Base-by-base conservation (phyloP, 2,797 vertebrate species). In the Hapalemur alaotrensis region DNA sequence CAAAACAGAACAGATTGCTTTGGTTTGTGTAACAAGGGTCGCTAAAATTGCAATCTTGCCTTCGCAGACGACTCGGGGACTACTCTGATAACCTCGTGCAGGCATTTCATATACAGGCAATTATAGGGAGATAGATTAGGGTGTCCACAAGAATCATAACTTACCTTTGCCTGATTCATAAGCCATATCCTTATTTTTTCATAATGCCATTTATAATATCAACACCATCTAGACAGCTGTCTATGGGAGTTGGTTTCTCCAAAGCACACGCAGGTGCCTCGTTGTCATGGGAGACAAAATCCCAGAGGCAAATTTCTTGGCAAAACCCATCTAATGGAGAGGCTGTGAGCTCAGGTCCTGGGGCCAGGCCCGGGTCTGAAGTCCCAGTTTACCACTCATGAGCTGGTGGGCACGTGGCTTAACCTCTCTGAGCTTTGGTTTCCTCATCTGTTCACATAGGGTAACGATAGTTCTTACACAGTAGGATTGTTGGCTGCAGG, bases 61-160 rank as follows among this genome's bases (percentile, higher is more conserved):
- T 98, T 96, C 8, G 1, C 96, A 96, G 84, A 88, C 0, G 13
- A 84, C 93, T 95, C 67, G 3, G 93, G 95, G n/a, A 95, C 52
- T 57, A 75, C 30, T 86, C 70, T 0, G 61, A 83, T 93, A 90
- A 81, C 83, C 93, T 81, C 50, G 75, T 41, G 75, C 89, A 95
- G 85, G 81, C 80, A 65, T 98, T 98, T 97, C 85, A 92, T 94
- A 93, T 78, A 85, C 95, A 96, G 76, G 89, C 96, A 98, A 89
- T 98, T 98, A 97, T 43, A 95, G 72, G 86, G 97, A 97, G 97
- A 98, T 46, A 98, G 97, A 98, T 98, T 93, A 94, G 93, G 0
- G 0, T 97, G 82, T 97, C 97, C 97, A 79, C 76, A 96, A 97
- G 95, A 96, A 96, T 96, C 93, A 96, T 96, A 95, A 97, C 97